Conservation (phyloP, 1,140 invertebrate species). For the Caerostris darwini region DNA sequence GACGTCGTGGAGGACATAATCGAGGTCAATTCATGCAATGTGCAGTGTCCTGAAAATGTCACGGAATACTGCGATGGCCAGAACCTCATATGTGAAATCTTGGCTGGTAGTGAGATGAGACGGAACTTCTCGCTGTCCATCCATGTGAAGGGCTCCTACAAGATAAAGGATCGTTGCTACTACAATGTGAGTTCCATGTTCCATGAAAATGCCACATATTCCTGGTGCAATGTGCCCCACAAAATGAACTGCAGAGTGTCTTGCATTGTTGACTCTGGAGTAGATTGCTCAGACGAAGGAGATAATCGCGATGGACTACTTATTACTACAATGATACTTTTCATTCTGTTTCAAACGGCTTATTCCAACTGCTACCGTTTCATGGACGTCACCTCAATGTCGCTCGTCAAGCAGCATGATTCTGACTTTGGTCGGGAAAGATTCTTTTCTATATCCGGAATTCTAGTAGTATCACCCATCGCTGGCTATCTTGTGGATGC, state of each 20-base stretch:
- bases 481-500: slow-evolving; percentile 6
- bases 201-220: slow-evolving; percentile 57
- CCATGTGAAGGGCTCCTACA: slow-evolving; percentile 16
- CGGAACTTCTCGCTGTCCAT: slow-evolving; percentile 48
- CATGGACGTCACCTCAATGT: slow-evolving; percentile 63
- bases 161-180: slow-evolving; percentile 40
- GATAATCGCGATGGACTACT: background rate
- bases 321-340: slow-evolving; percentile 24
- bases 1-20: slow-evolving; percentile 43
- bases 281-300: background rate
- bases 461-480: background rate
- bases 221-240: slow-evolving; percentile 65
- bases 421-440: slow-evolving; percentile 60
- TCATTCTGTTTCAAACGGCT: slow-evolving; percentile 9
- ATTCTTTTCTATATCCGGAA: slow-evolving; percentile 45
- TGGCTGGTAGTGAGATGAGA: slow-evolving; percentile 20
- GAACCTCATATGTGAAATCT: slow-evolving; percentile 63
- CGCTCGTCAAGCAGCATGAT: slow-evolving; percentile 57
- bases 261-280: slow-evolving; percentile 10
- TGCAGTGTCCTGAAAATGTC: slow-evolving; percentile 59
- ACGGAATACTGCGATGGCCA: slow-evolving; percentile 62
- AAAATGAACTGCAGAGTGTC: slow-evolving; percentile 63
- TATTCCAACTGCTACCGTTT: slow-evolving; percentile 52
- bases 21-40: slow-evolving; percentile 54
- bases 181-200: slow-evolving; percentile 61